Conservation (phyloP, 2,113 vertebrate species). For the Micromys minutus region DNA sequence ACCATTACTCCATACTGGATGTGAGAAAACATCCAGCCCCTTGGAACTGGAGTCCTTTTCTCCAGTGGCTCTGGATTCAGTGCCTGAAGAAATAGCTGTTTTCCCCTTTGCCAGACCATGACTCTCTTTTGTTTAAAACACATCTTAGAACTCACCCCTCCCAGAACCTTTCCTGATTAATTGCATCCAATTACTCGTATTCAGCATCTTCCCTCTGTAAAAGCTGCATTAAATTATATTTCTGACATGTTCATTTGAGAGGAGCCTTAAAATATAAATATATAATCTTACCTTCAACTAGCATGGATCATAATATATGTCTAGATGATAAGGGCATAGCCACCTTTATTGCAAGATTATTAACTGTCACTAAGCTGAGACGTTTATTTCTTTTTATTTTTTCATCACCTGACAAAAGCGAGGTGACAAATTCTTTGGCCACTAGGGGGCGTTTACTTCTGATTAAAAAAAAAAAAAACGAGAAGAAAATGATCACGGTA, state of each 20-base stretch:
- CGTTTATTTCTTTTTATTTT: constrained; percentile 46
- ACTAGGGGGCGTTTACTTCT: constrained; percentile 14
- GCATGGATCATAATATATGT: not conserved
- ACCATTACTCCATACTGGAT: not conserved
- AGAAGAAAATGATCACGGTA: not conserved
- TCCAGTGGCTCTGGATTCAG: not conserved
- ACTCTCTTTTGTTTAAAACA: constrained; percentile 21
- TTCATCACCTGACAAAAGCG: not conserved
- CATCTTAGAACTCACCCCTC: not conserved
- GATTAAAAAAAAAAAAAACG: not conserved
- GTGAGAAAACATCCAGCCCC: not conserved
- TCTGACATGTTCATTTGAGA: constrained; percentile 37
- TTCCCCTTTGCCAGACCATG: not conserved
- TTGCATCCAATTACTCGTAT: constrained; percentile 2
- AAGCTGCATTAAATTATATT: constrained; percentile 23
- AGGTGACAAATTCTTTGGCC: not conserved
- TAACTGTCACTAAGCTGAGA: not conserved
- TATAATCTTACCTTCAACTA: not conserved
- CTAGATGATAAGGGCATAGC: not conserved
- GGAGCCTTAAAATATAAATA: not conserved
- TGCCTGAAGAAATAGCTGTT: not conserved
- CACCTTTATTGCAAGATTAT: not conserved
- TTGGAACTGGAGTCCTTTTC: not conserved
- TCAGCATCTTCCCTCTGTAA: not conserved
- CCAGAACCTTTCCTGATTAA: constrained; percentile 34